Evolutionary conservation across 2,797 vertebrate genomes (phyloP), one percentile per base, ranked within the genome.

Genomic region (Sciurus carolinensis): DNA sequence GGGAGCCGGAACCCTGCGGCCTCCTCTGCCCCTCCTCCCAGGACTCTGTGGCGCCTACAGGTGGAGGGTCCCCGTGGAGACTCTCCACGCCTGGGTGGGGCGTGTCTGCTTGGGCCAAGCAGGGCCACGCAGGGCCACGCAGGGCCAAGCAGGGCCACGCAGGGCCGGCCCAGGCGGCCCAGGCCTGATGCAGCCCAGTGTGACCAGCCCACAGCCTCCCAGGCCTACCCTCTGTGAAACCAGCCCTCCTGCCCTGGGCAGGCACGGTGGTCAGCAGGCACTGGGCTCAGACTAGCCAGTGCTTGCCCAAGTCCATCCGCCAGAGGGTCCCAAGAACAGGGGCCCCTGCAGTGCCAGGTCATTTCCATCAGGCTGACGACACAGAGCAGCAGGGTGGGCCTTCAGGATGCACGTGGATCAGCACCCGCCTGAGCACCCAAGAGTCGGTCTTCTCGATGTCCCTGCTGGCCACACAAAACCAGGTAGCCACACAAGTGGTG

Each of bases 331-430:
- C 47, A 18, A 28, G 0, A 42, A 24, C 7, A 8, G 22, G 9
- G 2, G 1, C 54, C 5, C 64, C 52, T 2, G 26, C 62, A 28
- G 66, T 10, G 7, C 24, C 79, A 33, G 15, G 57, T 30, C 67
- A 14, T 17, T 6, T 67, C 57, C 50, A 64, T 79, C 10, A 28
- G 13, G 44, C 14, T 36, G 57, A 59, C 76, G 28, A 22, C 1
- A 2, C 1, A 2, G 54, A 13, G 22, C 0, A 1, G 13, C 0
- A 30, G 57, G 42, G 2, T 18, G 3, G 14, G 62, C 13, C 20
- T 20, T 10, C 42, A 12, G 42, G 30, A 94, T 11, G 3, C 42
- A n/a, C 2, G 28, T 10, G 76, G 90, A 69, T 18, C 24, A 52
- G 91, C 7, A 91, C 64, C 36, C 47, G 3, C 22, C 24, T 2